Evolutionary conservation across 2,888 invertebrate species (phyloP), one percentile per base, ranked within the genome.

Genomic region (Lymantria monacha): DNA sequence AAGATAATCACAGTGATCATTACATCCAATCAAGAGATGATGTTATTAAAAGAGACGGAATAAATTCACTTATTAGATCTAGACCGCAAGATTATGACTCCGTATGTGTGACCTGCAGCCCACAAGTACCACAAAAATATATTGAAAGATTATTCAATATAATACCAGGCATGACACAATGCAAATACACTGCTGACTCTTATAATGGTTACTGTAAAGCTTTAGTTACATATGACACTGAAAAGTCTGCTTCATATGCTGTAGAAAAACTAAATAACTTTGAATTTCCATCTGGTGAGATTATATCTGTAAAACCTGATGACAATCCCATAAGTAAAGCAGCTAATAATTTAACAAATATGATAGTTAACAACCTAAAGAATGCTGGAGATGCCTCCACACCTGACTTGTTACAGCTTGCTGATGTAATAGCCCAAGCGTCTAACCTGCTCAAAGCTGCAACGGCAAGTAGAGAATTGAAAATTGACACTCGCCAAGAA

Each of bases 261-360:
- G 93, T 95, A 66, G 96, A 97, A 68, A 97, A 96, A 81, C 91
- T 98, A 48, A 95, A 98, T 79, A 96, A 97, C 8, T 96, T 97
- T 81, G 98, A 98, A 83, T 98, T 97, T 87, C 98, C 98, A 0
- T 96, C 96, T 14, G 97, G 98, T 36, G 95, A 96, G 75, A 92
- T 96, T 46, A 88, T 98, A 68, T 94, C 95, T 56, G 95, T 96
- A 0, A 94, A 94, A 76, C 94, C 94, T 12, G 94, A 95, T 63
- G 79, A 80, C 13, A 91, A 90, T 59, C 78, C 82, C 42, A 62
- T 90, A 33, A 77, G 71, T 49, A 79, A 80, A 61, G 90, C 83
- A 49, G 89, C 87, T 30, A 81, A 71, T 63, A 85, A 83, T 54
- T 72, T 91, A 13, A 74, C 80, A 41, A 73, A 70, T 51, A 84